Percentiles rank a stretch among this genome's conserved stretches.
Conservation (phyloP, 2,797 vertebrate species). For the Peromyscus attwateri region DNA sequence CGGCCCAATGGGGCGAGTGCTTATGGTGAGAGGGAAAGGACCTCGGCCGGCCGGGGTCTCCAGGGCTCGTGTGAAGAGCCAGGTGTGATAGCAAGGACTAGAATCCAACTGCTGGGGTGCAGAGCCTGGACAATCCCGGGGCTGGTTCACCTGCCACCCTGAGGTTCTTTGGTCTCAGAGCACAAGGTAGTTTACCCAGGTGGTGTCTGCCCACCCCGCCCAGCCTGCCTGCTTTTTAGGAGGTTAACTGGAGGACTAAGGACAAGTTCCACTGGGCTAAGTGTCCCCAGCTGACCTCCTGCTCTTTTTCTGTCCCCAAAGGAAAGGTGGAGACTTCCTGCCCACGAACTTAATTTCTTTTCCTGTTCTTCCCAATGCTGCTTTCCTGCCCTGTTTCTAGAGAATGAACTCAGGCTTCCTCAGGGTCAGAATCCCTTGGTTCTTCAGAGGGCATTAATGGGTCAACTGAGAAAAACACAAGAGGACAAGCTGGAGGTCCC, state of each 20-base stretch:
- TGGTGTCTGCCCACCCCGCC: background rate
- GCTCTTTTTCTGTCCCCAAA: slow-evolving; percentile 75
- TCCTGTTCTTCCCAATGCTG: slow-evolving; percentile 4
- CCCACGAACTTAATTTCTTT: slow-evolving; percentile 68
- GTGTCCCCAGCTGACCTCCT: slow-evolving; percentile 68
- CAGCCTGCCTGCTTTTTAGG: background rate
- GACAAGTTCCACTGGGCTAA: background rate
- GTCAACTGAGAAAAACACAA: background rate
- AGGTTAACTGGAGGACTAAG: background rate
- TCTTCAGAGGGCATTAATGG: slow-evolving; percentile 65
- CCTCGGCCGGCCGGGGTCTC: background rate
- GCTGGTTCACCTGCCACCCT: background rate
- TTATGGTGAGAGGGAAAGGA: no score
- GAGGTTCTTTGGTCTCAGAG: background rate
- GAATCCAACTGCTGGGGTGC: background rate
- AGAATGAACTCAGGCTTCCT: background rate
- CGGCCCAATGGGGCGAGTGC: no score
- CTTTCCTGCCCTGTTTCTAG: background rate
- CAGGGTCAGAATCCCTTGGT: background rate
- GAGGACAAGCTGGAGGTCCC: background rate
- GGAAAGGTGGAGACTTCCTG: slow-evolving; percentile 83
- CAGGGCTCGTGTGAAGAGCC: background rate
- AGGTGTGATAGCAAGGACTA: background rate
- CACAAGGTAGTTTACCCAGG: fast-evolving
- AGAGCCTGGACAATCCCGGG: background rate